phyloP scores from a whole-genome alignment of 2,113 vertebrate genomes.

The Phasianus colchicus region DNA sequence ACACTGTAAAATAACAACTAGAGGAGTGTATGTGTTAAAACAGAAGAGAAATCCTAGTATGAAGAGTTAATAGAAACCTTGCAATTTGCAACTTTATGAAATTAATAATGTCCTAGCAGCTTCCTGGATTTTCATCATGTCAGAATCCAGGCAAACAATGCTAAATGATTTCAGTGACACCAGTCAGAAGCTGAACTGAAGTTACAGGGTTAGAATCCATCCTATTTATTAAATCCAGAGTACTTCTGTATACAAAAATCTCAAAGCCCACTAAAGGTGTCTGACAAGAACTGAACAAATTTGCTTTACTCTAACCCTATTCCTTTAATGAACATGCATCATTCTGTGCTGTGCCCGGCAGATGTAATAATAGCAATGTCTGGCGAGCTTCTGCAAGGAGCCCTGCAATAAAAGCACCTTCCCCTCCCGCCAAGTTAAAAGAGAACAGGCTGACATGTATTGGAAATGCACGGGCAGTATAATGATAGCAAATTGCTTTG shows the following conservation, averaged over 20 bases:
- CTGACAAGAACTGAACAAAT: not conserved
- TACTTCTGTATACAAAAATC: not conserved
- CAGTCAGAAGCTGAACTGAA: not conserved
- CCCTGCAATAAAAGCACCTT: slow-evolving; percentile 69
- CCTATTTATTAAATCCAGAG: not conserved
- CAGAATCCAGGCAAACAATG: not conserved
- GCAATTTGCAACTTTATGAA: not conserved
- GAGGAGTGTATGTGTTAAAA: not conserved
- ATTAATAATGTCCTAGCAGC: not conserved
- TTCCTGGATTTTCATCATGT: slow-evolving; percentile 4
- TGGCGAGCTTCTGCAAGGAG: slow-evolving; percentile 45
- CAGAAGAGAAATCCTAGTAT: not conserved
- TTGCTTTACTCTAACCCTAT: slow-evolving; percentile 16
- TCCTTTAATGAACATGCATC: slow-evolving; percentile 62
- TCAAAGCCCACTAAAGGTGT: not conserved
- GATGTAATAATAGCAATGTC: slow-evolving; percentile 61
- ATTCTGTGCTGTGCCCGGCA: slow-evolving; percentile 29
- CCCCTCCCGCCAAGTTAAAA: slow-evolving; percentile 72
- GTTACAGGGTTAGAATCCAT: not conserved
- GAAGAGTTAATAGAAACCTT: not conserved
- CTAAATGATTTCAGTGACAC: not conserved
- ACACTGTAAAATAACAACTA: not conserved
- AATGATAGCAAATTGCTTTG: slow-evolving; percentile 77
- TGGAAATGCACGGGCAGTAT: slow-evolving; percentile 73
- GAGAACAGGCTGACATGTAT: slow-evolving; percentile 74